These are phyloP conservation scores for Pseudachorutes palmiensis DNA, from an alignment of 1,140 invertebrate species.

Conservation along the genomic window DNA sequence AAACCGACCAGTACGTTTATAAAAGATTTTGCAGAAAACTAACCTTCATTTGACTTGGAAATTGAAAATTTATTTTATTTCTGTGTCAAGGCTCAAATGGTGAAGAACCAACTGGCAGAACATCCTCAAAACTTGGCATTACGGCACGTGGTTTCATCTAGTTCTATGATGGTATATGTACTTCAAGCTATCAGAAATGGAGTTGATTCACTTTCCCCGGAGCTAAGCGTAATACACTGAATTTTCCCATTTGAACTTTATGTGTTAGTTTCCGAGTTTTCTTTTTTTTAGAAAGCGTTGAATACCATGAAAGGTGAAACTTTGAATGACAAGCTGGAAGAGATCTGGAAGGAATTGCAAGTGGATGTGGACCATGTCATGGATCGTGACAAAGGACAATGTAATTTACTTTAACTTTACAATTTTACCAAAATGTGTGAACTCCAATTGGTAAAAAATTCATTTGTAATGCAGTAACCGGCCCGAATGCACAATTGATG, in stretches of 20 bases:
- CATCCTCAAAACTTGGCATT: constrained; percentile 61
- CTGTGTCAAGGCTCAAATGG: constrained; percentile 48
- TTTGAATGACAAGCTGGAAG: constrained; percentile 63
- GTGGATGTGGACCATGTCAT: constrained; percentile 58
- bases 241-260: constrained; percentile 7
- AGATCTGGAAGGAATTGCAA: constrained; percentile 63
- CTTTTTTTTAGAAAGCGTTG: constrained; percentile 37
- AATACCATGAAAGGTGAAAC: constrained; percentile 52
- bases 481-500: constrained; percentile 40
- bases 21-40: too few relatives aligned
- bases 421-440: not conserved
- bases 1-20: constrained; percentile 64
- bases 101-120: constrained; percentile 64
- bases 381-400: constrained; percentile 46
- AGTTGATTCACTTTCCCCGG: constrained; percentile 1
- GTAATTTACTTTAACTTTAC: not conserved
- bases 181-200: constrained; percentile 31
- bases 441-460: not conserved
- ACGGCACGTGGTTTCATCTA: constrained; percentile 39
- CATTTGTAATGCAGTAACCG: constrained; percentile 34
- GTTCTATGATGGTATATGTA: constrained; percentile 23
- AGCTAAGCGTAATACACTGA: constrained; percentile 13
- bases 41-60: too few relatives aligned
- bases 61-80: not conserved
- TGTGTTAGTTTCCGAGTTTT: not conserved